phyloP scores from a whole-genome alignment of 2,797 vertebrate species.

The Brachyalestes nurse region DNA sequence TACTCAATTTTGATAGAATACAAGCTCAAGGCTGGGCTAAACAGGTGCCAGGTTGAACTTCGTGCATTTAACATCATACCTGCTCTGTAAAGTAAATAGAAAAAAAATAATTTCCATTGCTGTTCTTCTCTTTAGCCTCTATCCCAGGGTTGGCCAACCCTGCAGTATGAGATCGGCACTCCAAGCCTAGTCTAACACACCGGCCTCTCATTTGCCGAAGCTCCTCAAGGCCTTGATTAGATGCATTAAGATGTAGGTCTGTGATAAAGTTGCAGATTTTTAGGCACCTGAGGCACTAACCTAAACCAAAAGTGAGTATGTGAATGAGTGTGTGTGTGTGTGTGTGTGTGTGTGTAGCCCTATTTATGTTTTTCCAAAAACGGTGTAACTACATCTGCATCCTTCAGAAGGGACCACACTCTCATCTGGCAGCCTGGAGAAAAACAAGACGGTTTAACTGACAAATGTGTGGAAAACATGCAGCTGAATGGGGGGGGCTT shows the following conservation, averaged over 20 bases:
- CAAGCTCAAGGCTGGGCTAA: background rate
- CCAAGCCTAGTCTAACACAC: background rate
- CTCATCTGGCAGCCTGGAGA: background rate
- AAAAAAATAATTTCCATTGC: background rate
- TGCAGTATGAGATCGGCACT: background rate
- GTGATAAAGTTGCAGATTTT: too few relatives aligned
- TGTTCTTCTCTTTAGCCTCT: background rate
- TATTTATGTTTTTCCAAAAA: constrained; percentile 6
- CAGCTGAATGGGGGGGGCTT: constrained; percentile 24
- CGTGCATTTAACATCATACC: background rate
- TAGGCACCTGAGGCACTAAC: background rate
- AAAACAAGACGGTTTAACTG: constrained; percentile 34
- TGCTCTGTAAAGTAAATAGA: background rate
- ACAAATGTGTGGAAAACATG: constrained; percentile 12
- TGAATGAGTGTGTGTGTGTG: background rate
- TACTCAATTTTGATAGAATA: background rate
- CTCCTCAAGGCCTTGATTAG: background rate
- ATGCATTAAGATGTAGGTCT: background rate
- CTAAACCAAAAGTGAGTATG: background rate
- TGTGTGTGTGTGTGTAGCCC: too few relatives aligned
- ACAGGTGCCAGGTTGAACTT: background rate
- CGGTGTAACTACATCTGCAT: constrained; percentile 2
- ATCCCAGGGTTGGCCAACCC: background rate
- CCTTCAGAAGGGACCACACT: background rate
- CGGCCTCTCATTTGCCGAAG: background rate